A percentile compares a stretch with the other conserved stretches of the same genome.
These are phyloP conservation scores for Rhodeus uyekii DNA, from an alignment of 2,797 vertebrate species.

Conservation along the genomic window DNA sequence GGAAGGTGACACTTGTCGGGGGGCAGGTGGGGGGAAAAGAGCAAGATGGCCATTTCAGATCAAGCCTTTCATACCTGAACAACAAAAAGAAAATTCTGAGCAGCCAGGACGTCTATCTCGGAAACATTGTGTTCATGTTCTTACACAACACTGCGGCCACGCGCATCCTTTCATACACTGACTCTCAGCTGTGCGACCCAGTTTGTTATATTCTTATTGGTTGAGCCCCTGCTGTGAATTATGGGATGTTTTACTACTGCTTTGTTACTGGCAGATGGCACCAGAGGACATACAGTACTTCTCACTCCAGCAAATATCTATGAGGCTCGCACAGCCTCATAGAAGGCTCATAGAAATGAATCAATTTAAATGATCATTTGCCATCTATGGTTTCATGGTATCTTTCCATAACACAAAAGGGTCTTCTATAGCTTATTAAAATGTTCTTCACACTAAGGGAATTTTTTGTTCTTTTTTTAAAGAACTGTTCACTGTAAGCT, in stretches of 20 bases:
- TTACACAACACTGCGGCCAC: constrained; percentile 29
- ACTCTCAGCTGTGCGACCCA: constrained; percentile 78
- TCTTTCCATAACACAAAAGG: not conserved
- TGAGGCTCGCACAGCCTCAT: constrained; percentile 58
- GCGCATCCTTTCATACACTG: constrained; percentile 60
- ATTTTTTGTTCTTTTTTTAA: too few species aligned
- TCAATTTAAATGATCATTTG: not conserved
- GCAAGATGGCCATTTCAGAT: not conserved
- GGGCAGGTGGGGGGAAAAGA: not conserved
- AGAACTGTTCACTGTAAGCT: not conserved
- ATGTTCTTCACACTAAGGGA: not conserved
- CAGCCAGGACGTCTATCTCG: not conserved
- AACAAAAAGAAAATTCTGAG: not conserved
- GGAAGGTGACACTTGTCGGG: not conserved
- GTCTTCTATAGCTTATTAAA: not conserved
- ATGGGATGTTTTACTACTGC: constrained; percentile 69
- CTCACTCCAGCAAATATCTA: constrained; percentile 32
- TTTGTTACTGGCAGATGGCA: constrained; percentile 80
- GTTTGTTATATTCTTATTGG: constrained; percentile 56
- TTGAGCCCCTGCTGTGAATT: constrained; percentile 23
- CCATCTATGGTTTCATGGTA: not conserved
- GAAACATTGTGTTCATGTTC: not conserved
- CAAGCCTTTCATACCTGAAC: not conserved
- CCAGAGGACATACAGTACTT: constrained; percentile 65
- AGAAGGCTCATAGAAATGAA: not conserved